These are phyloP conservation scores for Hypomesus transpacificus DNA, from an alignment of 2,113 vertebrate genomes.

Conservation along the genomic window DNA sequence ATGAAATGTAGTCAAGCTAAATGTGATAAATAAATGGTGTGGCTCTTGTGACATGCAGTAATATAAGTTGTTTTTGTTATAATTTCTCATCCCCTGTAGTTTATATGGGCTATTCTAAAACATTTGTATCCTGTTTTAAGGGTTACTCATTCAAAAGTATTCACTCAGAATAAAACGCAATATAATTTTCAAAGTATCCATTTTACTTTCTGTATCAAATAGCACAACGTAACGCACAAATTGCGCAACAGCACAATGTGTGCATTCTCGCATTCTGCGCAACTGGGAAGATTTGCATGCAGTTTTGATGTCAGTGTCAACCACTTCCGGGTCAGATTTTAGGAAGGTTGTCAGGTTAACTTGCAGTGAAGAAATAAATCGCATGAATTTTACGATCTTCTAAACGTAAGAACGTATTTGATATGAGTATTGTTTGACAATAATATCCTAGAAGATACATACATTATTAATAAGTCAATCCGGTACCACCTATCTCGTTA, in stretches of 20 bases:
- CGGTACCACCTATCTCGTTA: too few relatives aligned
- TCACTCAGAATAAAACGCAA: too few relatives aligned
- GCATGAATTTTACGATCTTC: too few relatives aligned
- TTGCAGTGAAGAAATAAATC: not conserved
- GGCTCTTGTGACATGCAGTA: too few relatives aligned
- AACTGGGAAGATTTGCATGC: not conserved
- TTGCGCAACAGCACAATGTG: not conserved
- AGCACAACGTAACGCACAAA: not conserved
- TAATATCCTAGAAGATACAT: too few relatives aligned
- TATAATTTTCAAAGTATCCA: too few relatives aligned
- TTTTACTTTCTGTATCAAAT: not conserved
- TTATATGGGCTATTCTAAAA: not conserved
- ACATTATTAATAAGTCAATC: too few relatives aligned
- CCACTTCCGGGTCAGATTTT: not conserved
- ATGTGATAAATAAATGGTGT: not conserved
- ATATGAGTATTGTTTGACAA: too few relatives aligned
- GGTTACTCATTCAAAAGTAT: constrained; percentile 14
- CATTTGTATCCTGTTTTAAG: constrained; percentile 51
- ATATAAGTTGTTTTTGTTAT: too few relatives aligned
- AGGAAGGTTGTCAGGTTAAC: not conserved
- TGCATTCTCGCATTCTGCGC: not conserved
- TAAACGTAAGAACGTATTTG: too few relatives aligned
- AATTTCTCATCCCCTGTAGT: too few relatives aligned
- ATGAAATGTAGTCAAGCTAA: not conserved
- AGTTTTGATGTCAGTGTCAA: not conserved